Percentiles rank a stretch among this genome's conserved stretches.
phyloP scores from a whole-genome alignment of 2,797 vertebrate genomes.

The Muraenolepis orangiensis region DNA sequence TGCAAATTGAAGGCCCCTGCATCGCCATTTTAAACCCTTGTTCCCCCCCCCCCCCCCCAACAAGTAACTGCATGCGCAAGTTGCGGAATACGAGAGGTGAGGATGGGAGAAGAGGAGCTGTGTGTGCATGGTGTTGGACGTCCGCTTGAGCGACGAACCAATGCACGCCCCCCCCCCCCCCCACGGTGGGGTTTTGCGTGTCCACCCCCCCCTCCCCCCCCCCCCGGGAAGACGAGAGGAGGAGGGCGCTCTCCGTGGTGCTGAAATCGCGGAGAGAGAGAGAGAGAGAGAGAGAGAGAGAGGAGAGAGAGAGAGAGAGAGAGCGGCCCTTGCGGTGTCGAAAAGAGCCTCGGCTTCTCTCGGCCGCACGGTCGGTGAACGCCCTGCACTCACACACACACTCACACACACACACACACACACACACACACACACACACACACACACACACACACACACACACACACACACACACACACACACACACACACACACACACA shows the following conservation, averaged over 20 bases:
- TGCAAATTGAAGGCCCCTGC: not conserved
- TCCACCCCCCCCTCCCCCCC: not conserved
- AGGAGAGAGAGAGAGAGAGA: too few species aligned
- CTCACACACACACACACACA: too few species aligned
- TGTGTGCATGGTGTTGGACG: not conserved
- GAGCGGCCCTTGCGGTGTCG: constrained; percentile 63
- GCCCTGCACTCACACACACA: constrained; percentile 64
- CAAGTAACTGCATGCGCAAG: constrained; percentile 1
- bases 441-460: too few species aligned
- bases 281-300: too few species aligned
- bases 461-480: too few species aligned
- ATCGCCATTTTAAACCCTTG: not conserved
- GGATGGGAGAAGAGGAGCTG: not conserved
- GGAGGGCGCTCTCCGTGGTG: constrained; percentile 63
- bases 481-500: too few species aligned
- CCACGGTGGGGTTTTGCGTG: not conserved
- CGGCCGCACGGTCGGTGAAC: constrained; percentile 54
- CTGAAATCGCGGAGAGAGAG: too few species aligned
- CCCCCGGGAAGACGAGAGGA: not conserved
- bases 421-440: too few species aligned
- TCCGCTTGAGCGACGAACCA: not conserved
- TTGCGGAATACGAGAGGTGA: not conserved
- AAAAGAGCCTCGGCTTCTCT: constrained; percentile 34
- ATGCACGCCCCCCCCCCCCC: not conserved
- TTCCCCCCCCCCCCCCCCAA: not conserved